Base-by-base conservation (phyloP, 1,140 invertebrate species). In the Musca domestica region DNA sequence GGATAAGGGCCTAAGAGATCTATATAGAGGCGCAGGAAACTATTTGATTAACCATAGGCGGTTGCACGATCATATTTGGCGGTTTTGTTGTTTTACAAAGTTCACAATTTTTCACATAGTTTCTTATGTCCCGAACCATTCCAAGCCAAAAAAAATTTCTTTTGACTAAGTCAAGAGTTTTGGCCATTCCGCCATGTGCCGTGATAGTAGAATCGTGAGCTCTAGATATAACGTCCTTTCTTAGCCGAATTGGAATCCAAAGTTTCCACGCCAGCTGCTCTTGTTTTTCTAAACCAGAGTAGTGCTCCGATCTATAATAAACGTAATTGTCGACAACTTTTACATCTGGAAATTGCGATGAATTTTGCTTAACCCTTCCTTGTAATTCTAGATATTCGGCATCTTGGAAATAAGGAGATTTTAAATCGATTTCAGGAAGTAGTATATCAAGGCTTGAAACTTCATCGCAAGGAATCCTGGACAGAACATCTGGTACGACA, bases 401-500 rank as follows among this genome's bases (percentile, higher is more conserved):
- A 25, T 58, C 52, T 1, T 23, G 27, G 41, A 67, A 67, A 19
- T 23, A 23, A 3, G 12, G 15, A 6, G 67, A 67, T 17, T 67
- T 54, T n/a, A 67, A 27, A 25, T 34, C 41, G 2, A 61, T 61
- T 15, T 56, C 20, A 1, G 67, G 51, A 1, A 19, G 20, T 15
- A 49, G 19, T 3, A 34, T 19, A 46, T 64, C 56, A 20, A 56
- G 3, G 15, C 5, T 25, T 2, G 20, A 48, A 15, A 63, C 48
- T 0, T 58, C 30, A 15, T 63, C 67, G 0, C 46, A 14, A 19
- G 30, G n/a, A 15, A 68, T 19, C 6, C 69, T 48, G 6, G 67
- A 71, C 10, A 72, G 20, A 0, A 67, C 67, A n/a, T 72, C 69
- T 12, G 69, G 49, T 1, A 80, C 73, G 4, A 77, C 48, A 49